phyloP scores from a whole-genome alignment of 2,888 invertebrate species.

The Ichneumoninae sp. region DNA sequence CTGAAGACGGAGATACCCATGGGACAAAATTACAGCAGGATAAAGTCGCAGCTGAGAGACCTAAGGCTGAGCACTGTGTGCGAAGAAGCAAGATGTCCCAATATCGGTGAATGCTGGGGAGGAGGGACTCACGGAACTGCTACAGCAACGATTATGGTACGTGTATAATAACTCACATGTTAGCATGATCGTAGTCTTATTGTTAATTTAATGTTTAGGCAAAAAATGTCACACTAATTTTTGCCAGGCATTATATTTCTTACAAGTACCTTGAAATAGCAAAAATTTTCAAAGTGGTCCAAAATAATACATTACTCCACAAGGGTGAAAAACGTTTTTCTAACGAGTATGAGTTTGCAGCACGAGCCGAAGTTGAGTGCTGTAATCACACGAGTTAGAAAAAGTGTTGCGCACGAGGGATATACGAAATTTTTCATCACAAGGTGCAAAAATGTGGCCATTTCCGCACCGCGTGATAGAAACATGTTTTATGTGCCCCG shows the following conservation, averaged over 20 bases:
- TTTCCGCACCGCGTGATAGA: too few relatives aligned
- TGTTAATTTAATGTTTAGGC: background rate
- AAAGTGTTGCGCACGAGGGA: too few relatives aligned
- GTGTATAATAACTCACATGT: slow-evolving; percentile 43
- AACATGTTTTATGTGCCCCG: too few relatives aligned
- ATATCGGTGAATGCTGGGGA: slow-evolving; percentile 99
- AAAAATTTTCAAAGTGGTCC: too few relatives aligned
- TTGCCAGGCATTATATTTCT: too few relatives aligned
- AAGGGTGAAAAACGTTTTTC: too few relatives aligned
- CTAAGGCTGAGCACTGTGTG: slow-evolving; percentile 97
- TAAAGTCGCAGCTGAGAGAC: slow-evolving; percentile 93
- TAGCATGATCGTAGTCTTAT: background rate
- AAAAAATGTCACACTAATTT: background rate
- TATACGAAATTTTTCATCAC: too few relatives aligned
- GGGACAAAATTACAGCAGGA: slow-evolving; percentile 92
- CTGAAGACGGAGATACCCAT: slow-evolving; percentile 96
- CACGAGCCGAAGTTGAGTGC: too few relatives aligned
- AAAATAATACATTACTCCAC: background rate
- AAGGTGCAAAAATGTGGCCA: too few relatives aligned
- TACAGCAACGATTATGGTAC: slow-evolving; percentile 99
- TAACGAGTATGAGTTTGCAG: too few relatives aligned
- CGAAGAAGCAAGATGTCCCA: slow-evolving; percentile 98
- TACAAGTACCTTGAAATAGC: too few relatives aligned
- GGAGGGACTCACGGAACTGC: slow-evolving; percentile 97
- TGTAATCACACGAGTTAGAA: too few relatives aligned